These are phyloP conservation scores for Silurus asotus DNA, from an alignment of 2,113 vertebrate genomes.

Conservation along the genomic window DNA sequence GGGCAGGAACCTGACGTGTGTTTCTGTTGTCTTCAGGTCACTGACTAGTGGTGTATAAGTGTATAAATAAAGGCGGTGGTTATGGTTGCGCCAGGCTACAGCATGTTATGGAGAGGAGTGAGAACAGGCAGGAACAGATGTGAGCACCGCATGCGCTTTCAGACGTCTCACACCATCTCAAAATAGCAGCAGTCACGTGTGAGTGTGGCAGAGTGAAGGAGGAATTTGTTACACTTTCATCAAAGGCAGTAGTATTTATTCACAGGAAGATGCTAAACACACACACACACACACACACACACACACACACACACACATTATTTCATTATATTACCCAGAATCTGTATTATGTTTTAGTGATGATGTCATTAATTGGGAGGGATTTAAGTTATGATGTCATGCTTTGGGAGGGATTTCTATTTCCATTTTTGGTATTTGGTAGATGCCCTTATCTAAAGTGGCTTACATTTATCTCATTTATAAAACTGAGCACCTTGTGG, in stretches of 20 bases:
- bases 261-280: background rate
- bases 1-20: background rate
- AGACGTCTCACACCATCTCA: background rate
- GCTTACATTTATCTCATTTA: too few relatives aligned
- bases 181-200: background rate
- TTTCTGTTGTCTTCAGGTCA: background rate
- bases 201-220: background rate
- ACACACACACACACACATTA: background rate
- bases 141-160: background rate
- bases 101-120: background rate
- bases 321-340: background rate
- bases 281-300: background rate
- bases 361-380: background rate
- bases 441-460: too few relatives aligned
- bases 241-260: background rate
- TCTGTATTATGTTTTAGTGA: background rate
- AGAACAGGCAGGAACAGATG: constrained; percentile 4
- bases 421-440: background rate
- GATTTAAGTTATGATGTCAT: background rate
- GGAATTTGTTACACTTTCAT: background rate
- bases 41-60: background rate
- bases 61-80: background rate
- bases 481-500: too few relatives aligned
- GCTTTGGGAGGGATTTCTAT: background rate
- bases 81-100: background rate